phyloP scores from a whole-genome alignment of 2,797 vertebrate species.

The Rhynchotus rufescens region DNA sequence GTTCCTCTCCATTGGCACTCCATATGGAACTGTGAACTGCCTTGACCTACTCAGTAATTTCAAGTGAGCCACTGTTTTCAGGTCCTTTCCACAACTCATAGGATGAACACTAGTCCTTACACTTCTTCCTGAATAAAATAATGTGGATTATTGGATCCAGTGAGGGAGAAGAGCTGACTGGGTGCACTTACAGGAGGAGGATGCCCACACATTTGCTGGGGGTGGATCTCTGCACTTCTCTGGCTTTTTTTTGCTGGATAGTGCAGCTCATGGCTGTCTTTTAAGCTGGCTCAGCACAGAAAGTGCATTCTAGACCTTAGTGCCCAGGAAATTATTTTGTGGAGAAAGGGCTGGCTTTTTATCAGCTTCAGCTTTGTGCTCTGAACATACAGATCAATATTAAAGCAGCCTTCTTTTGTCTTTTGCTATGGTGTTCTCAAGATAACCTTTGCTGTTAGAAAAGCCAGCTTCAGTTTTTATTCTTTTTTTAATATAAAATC shows the following conservation, averaged over 20 bases:
- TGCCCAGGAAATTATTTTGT: background rate
- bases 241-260: background rate
- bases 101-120: background rate
- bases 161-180: background rate
- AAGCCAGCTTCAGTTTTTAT: background rate
- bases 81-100: background rate
- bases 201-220: background rate
- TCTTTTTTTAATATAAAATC: background rate
- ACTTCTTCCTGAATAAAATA: background rate
- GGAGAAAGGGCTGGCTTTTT: background rate
- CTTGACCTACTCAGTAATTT: background rate
- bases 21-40: background rate
- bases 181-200: background rate
- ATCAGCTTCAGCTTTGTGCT: background rate
- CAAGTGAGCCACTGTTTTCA: background rate
- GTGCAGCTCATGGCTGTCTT: background rate
- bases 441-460: slow-evolving; percentile 1
- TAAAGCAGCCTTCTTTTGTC: background rate
- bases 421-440: background rate
- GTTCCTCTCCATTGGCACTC: background rate
- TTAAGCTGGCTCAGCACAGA: background rate
- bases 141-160: background rate
- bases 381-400: background rate
- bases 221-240: background rate
- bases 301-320: background rate